phyloP scores from a whole-genome alignment of 1,140 invertebrate genomes.

The Drosophila repleta region DNA sequence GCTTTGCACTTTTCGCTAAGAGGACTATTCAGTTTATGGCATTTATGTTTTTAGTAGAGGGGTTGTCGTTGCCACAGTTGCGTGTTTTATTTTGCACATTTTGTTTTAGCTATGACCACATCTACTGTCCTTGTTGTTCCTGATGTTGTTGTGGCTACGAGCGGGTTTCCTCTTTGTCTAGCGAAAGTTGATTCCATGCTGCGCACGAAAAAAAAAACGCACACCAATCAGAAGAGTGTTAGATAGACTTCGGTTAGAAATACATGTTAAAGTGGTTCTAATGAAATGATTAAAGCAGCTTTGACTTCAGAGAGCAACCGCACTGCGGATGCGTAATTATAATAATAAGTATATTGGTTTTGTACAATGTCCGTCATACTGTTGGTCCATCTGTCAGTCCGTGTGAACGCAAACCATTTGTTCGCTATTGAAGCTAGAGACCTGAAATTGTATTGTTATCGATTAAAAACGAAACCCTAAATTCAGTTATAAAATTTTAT shows the following conservation, averaged over 20 bases:
- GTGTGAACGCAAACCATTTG: no score
- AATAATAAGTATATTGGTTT: no score
- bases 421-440: no score
- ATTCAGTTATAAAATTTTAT: no score
- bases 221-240: slow-evolving; percentile 2
- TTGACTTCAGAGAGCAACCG: not conserved
- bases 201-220: not conserved
- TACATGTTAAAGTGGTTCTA: slow-evolving; percentile 24
- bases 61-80: slow-evolving; percentile 46
- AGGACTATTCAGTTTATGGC: slow-evolving; percentile 50
- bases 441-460: no score
- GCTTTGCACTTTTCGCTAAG: slow-evolving; percentile 28
- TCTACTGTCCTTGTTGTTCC: slow-evolving; percentile 16
- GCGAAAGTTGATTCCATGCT: slow-evolving; percentile 54
- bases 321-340: slow-evolving; percentile 33
- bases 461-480: no score
- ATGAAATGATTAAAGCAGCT: slow-evolving; percentile 20
- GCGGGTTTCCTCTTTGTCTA: slow-evolving; percentile 33
- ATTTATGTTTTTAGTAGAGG: slow-evolving; percentile 44
- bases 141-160: slow-evolving; percentile 5
- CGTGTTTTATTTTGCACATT: slow-evolving; percentile 76
- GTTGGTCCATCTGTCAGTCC: no score
- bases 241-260: not conserved
- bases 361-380: no score
- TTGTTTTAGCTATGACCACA: slow-evolving; percentile 58